These are phyloP conservation scores for Zingel zingel DNA, from an alignment of 2,113 vertebrate genomes.

Conservation along the genomic window DNA sequence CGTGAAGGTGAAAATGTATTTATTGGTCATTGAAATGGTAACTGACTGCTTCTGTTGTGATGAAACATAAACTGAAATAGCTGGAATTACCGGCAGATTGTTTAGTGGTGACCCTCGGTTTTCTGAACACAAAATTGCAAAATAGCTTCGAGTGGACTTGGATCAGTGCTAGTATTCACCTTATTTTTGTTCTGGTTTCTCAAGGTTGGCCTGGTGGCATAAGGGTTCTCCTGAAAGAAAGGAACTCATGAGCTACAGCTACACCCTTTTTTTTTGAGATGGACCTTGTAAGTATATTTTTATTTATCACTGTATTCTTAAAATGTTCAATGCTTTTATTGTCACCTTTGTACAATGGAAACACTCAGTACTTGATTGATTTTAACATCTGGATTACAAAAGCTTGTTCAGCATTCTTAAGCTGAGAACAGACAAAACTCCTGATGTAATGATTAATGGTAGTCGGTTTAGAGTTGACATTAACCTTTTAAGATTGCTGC, in stretches of 20 bases:
- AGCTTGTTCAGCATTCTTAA: no score
- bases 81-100: constrained; percentile 95
- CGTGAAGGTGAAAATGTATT: constrained; percentile 5
- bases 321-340: not conserved
- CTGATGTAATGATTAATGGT: not conserved
- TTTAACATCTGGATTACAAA: not conserved
- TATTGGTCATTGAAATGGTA: accelerated
- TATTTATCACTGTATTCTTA: not conserved
- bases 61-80: constrained; percentile 54
- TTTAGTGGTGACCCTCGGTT: constrained; percentile 87
- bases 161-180: accelerated
- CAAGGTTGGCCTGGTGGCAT: not conserved
- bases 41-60: constrained; percentile 40
- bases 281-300: not conserved
- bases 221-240: not conserved
- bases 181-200: not conserved
- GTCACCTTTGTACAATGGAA: not conserved
- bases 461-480: not conserved
- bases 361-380: not conserved
- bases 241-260: not conserved
- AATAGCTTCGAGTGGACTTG: not conserved
- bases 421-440: no score
- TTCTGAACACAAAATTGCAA: constrained; percentile 82
- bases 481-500: not conserved
- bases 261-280: no score